Percentiles rank a stretch among this genome's conserved stretches.
These are phyloP conservation scores for Limanda limanda DNA, from an alignment of 2,113 vertebrate species.

Conservation along the genomic window DNA sequence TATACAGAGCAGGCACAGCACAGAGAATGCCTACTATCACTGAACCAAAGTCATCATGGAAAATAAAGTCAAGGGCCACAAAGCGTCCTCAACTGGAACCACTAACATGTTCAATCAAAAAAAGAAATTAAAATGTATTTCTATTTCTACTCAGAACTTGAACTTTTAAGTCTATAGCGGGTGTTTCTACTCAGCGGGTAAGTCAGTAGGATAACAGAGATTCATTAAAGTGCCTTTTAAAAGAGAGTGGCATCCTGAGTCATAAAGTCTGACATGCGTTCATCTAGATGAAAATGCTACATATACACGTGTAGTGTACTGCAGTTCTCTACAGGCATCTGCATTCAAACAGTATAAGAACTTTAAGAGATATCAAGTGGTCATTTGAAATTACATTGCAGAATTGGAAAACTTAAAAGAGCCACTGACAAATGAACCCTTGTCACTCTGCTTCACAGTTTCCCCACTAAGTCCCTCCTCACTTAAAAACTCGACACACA, in stretches of 20 bases:
- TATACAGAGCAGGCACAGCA: slow-evolving; percentile 37
- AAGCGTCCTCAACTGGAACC: background rate
- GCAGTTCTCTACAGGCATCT: slow-evolving; percentile 12
- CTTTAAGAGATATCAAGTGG: slow-evolving; percentile 33
- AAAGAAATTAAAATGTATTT: background rate
- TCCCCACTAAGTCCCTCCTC: slow-evolving; percentile 8
- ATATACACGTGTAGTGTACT: slow-evolving; percentile 11
- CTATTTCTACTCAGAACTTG: too few relatives aligned
- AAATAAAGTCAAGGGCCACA: background rate
- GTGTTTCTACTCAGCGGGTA: slow-evolving; percentile 30
- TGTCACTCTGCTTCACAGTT: slow-evolving; percentile 20
- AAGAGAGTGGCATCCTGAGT: slow-evolving; percentile 48
- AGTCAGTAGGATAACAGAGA: slow-evolving; percentile 3
- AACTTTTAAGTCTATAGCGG: background rate
- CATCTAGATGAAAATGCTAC: slow-evolving; percentile 25
- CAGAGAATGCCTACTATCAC: background rate
- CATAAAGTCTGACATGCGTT: slow-evolving; percentile 22
- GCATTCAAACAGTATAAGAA: slow-evolving; percentile 10
- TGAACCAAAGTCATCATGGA: background rate
- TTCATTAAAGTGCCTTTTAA: slow-evolving; percentile 58
- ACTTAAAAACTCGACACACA: slow-evolving; percentile 3
- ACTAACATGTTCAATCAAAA: background rate
- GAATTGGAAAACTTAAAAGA: background rate
- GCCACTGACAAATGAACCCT: background rate
- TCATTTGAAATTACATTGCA: background rate